Base-by-base conservation (phyloP, 2,888 invertebrate genomes). In the Andrena praecox region DNA sequence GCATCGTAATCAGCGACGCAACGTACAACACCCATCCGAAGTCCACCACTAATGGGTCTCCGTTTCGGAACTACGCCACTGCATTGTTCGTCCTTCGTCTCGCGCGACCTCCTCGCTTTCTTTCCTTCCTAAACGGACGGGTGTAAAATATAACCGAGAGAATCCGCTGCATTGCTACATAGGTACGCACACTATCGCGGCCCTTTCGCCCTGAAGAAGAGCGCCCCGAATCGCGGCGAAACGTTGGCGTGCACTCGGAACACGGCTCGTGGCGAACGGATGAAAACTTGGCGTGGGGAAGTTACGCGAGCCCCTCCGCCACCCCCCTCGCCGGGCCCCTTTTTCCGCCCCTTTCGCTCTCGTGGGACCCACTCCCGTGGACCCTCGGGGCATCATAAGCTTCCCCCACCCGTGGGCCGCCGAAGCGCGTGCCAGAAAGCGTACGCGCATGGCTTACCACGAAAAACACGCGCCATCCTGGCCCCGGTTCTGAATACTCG, bases 341-440 rank as follows among this genome's bases (percentile, higher is more conserved):
- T 69, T 73, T 60, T 54, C 78, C 48, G 35, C 71, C 56, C 62
- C 42, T 78, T 78, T 67, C 71, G 66, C 16, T 50, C 67, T 62
- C 29, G 5, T 12, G 54, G 52, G 70, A 42, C 35, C 69, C 24
- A 29, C 56, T 62, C 63, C 60, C 78, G 50, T 74, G 31, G 75
- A 50, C 84, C 66, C 70, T 12, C 35, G 56, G 42, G 42, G 64
- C 48, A 56, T 56, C 60, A 27, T 56, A 66, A 24, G 69, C 75
- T 70, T 78, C 78, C 64, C 79, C 68, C 85, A 80, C 77, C 64
- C 24, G 2, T 35, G n/a, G 35, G 8, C 54, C 73, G 24, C 16
- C 56, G 71, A 80, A 84, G 69, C 83, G 83, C 88, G 87, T 88
- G 87, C 87, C 88, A 78, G 72, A 85, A 79, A 85, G 60, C 74